A percentile compares a stretch with the other conserved stretches of the same genome.
These are phyloP conservation scores for Rafetus swinhoei DNA, from an alignment of 2,113 vertebrate genomes.

Conservation along the genomic window DNA sequence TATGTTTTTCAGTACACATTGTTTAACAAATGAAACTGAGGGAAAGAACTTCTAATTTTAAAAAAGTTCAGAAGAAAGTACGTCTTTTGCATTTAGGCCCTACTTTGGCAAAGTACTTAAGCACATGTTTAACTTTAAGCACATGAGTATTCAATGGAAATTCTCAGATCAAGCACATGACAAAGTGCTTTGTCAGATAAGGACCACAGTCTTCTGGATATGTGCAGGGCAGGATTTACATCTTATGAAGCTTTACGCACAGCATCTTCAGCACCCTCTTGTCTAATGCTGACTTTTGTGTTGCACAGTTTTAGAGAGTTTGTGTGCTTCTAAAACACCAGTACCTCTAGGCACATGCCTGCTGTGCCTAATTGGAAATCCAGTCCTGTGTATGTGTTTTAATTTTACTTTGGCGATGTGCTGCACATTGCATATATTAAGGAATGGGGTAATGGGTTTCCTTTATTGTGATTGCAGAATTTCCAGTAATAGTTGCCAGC, in stretches of 20 bases:
- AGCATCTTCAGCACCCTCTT: no score
- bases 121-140: background rate
- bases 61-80: background rate
- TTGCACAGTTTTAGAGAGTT: no score
- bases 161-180: background rate
- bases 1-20: background rate
- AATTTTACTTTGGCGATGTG: background rate
- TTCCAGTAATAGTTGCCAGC: constrained; percentile 41
- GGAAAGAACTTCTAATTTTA: background rate
- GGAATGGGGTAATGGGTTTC: constrained; percentile 9
- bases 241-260: no score
- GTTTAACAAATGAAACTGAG: background rate
- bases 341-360: no score
- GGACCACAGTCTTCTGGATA: background rate
- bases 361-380: no score
- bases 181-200: background rate
- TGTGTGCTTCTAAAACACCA: no score
- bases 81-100: background rate
- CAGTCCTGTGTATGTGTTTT: no score
- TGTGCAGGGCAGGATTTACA: no score
- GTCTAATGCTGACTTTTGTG: no score
- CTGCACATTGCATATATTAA: background rate
- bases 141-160: background rate
- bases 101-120: background rate
- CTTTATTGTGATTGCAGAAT: constrained; percentile 15